Conservation (phyloP, 2,797 vertebrate genomes). For the Pachyuromys duprasi region DNA sequence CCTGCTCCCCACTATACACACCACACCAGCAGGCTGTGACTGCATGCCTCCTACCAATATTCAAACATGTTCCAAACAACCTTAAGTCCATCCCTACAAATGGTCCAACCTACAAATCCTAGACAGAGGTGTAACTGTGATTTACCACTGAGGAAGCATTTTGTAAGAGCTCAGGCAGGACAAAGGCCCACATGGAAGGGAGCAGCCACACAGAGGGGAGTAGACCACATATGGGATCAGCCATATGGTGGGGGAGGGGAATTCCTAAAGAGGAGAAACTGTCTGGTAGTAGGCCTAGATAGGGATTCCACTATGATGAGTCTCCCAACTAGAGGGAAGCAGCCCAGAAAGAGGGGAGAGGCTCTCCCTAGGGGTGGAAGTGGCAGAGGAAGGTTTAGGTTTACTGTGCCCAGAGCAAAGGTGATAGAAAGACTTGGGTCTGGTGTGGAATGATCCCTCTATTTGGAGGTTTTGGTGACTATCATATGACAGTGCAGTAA, state of each 20-base stretch:
- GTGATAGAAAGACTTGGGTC: too few relatives aligned
- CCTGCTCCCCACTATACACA: rapidly evolving
- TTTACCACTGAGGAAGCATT: too few relatives aligned
- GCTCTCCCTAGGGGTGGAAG: background rate
- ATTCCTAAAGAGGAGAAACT: too few relatives aligned
- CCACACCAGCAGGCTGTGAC: background rate
- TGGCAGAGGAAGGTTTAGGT: background rate
- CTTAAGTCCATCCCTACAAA: background rate
- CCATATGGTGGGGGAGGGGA: background rate
- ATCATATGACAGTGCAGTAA: background rate
- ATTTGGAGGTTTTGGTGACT: background rate
- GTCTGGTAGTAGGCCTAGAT: background rate
- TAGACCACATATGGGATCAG: too few relatives aligned
- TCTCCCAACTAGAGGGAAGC: background rate
- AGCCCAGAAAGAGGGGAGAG: background rate
- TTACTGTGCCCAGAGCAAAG: too few relatives aligned
- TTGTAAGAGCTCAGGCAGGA: background rate
- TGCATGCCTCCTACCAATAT: background rate
- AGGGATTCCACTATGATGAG: background rate
- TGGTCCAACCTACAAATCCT: background rate
- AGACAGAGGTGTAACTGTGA: background rate
- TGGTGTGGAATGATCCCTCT: background rate
- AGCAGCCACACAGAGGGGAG: background rate
- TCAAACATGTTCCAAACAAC: background rate
- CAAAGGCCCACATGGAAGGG: background rate